phyloP scores from a whole-genome alignment of 2,113 vertebrate species.

The Oncorhynchus nerka region DNA sequence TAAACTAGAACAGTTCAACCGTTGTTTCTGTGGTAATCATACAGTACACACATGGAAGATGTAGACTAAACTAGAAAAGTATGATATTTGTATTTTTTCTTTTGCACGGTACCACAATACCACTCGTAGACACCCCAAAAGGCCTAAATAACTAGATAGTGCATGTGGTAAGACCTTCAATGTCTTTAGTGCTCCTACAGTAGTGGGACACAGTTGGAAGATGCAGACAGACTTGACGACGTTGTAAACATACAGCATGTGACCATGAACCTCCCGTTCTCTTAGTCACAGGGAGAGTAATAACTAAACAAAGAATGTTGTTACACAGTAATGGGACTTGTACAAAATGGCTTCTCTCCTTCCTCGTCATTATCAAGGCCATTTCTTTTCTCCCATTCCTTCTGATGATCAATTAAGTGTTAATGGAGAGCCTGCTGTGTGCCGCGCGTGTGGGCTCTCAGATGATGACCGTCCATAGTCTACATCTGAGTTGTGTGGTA shows the following conservation, averaged over 20 bases:
- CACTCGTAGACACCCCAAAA: background rate
- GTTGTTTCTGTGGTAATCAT: too few species aligned
- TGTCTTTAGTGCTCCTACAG: background rate
- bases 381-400: slow-evolving; percentile 70
- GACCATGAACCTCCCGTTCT: slow-evolving; percentile 60
- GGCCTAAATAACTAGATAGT: background rate
- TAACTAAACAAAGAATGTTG: slow-evolving; percentile 77
- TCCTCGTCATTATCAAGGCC: slow-evolving; percentile 71
- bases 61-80: too few species aligned
- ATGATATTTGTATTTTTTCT: background rate
- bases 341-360: slow-evolving; percentile 68
- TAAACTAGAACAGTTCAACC: too few species aligned
- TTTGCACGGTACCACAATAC: background rate
- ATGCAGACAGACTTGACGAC: background rate
- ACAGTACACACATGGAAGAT: too few species aligned
- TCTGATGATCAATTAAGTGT: slow-evolving; percentile 77
- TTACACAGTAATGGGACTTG: slow-evolving; percentile 75
- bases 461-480: slow-evolving; percentile 61
- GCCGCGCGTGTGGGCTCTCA: slow-evolving; percentile 9
- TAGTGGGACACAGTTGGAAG: background rate
- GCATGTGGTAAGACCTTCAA: background rate
- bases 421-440: slow-evolving; percentile 75
- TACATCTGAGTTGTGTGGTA: slow-evolving; percentile 55
- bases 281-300: slow-evolving; percentile 76
- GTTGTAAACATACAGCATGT: slow-evolving; percentile 49